Evolutionary conservation across 2,888 invertebrate genomes (phyloP).

Genomic region (Isotomurus palustris): DNA sequence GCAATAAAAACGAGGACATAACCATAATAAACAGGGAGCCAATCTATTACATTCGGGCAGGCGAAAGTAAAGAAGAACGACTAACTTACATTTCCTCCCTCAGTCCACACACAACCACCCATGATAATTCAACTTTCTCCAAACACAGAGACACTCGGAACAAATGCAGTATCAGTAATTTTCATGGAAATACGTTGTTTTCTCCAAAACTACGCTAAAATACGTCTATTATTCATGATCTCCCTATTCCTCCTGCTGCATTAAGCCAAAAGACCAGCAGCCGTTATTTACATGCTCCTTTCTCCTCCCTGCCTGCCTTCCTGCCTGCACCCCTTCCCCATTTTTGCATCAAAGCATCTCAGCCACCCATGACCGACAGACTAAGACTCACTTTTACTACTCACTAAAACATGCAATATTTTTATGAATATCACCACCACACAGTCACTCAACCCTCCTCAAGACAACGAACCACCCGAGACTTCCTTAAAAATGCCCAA

Average conservation of each 20-base stretch:
- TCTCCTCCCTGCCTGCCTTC: not conserved
- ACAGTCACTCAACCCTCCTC: too few relatives aligned
- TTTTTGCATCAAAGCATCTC: too few relatives aligned
- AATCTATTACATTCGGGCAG: constrained; percentile 4
- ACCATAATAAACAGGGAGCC: constrained; percentile 5
- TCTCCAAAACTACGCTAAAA: constrained; percentile 8
- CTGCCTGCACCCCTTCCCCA: too few relatives aligned
- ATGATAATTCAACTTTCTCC: not conserved
- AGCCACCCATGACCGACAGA: too few relatives aligned
- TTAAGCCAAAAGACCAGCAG: too few relatives aligned
- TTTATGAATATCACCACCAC: too few relatives aligned
- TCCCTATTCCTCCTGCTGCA: not conserved
- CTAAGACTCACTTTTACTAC: too few relatives aligned
- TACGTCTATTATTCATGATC: constrained; percentile 7
- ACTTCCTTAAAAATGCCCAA: not conserved
- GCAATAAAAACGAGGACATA: constrained; percentile 6
- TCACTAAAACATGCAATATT: too few relatives aligned
- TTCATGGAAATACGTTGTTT: constrained; percentile 4
- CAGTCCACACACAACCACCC: not conserved
- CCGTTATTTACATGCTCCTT: not conserved
- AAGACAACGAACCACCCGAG: too few relatives aligned
- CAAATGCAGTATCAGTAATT: constrained; percentile 2
- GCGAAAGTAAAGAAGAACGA: not conserved
- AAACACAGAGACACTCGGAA: not conserved
- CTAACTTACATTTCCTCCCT: too few relatives aligned